Evolutionary conservation across 2,797 vertebrate genomes (phyloP).

Genomic region (Coendou prehensilis): DNA sequence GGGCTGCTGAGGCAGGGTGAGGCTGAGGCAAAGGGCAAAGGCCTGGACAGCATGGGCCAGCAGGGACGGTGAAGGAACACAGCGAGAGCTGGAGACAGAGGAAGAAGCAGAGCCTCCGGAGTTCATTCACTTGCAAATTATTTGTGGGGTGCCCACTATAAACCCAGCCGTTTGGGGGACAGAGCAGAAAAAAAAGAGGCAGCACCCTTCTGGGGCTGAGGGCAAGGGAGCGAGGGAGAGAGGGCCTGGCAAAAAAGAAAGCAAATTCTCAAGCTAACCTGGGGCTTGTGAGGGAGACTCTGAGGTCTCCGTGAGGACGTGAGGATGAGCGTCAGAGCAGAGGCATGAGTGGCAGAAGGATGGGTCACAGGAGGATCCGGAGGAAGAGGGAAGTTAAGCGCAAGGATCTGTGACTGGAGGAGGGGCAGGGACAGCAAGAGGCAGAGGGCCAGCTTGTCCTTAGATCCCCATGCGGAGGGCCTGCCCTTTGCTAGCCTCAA

Average conservation of each 20-base stretch:
- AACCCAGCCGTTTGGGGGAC: background rate
- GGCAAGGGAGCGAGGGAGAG: background rate
- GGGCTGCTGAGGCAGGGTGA: constrained; percentile 61
- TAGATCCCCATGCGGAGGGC: background rate
- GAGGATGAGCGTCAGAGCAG: background rate
- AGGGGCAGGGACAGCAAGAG: background rate
- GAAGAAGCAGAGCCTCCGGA: background rate
- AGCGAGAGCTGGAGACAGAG: background rate
- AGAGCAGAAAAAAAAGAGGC: background rate
- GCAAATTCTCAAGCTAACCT: background rate
- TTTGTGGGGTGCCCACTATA: background rate
- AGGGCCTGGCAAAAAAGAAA: background rate
- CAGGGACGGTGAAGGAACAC: background rate
- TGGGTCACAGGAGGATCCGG: background rate
- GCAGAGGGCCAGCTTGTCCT: background rate
- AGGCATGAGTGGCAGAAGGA: background rate
- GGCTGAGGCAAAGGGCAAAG: constrained; percentile 76
- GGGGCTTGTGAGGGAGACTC: background rate
- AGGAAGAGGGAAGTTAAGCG: background rate
- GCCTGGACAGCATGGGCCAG: background rate
- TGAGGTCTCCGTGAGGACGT: background rate
- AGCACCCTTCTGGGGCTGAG: background rate
- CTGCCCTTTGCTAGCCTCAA: background rate
- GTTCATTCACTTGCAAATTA: background rate
- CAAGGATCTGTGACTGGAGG: background rate